Evolutionary conservation across 2,888 invertebrate species (phyloP).

Genomic region (Asteroscopus sphinx): DNA sequence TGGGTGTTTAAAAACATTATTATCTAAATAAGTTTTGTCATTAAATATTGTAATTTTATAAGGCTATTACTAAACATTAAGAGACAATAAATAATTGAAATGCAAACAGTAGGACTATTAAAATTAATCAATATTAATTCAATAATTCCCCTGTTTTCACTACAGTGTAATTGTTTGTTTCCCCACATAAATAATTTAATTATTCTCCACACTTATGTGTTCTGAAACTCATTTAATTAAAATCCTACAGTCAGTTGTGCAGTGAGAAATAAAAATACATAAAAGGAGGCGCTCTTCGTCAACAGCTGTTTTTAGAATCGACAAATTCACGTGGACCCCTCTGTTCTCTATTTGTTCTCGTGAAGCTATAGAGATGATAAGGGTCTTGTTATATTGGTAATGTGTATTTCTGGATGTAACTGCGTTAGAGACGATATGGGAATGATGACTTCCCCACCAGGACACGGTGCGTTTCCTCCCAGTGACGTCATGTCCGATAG

Average conservation of each 20-base stretch:
- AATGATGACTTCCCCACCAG: constrained; percentile 82
- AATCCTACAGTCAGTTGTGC: constrained; percentile 53
- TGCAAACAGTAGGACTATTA: background rate
- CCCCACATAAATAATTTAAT: constrained; percentile 33
- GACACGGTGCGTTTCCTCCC: constrained; percentile 81
- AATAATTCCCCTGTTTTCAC: too few relatives aligned
- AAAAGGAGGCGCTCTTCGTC: constrained; percentile 76
- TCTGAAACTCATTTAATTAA: constrained; percentile 53
- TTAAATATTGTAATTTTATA: too few relatives aligned
- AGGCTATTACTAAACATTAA: too few relatives aligned
- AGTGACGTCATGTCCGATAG: constrained; percentile 81
- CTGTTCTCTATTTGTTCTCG: constrained; percentile 33
- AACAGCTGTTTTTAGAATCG: constrained; percentile 85
- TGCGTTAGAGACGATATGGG: constrained; percentile 77
- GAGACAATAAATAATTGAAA: too few relatives aligned
- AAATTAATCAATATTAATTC: background rate
- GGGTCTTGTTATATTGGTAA: constrained; percentile 57
- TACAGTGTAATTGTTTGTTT: constrained; percentile 21
- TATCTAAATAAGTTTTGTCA: too few relatives aligned
- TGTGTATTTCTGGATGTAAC: constrained; percentile 80
- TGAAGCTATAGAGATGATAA: constrained; percentile 26
- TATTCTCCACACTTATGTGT: constrained; percentile 30
- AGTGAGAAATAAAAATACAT: constrained; percentile 70
- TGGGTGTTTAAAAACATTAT: too few relatives aligned
- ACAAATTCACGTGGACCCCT: constrained; percentile 67